Conservation (phyloP, 2,113 vertebrate species). For the Pavo muticus region DNA sequence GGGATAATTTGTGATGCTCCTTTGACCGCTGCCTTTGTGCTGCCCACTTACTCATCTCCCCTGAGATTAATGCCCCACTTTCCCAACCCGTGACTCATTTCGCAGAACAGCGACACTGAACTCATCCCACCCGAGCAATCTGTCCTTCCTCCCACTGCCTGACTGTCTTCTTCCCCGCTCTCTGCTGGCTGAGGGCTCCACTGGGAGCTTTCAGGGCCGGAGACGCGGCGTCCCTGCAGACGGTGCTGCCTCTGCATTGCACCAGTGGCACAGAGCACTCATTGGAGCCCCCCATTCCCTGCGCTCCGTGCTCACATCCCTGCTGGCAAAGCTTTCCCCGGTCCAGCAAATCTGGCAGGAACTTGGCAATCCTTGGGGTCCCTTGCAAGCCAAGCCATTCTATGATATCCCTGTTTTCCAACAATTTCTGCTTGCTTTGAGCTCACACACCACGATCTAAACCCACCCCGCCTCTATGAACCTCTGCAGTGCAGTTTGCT, state of each 20-base stretch:
- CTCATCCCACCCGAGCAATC: slow-evolving; percentile 33
- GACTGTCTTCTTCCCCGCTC: background rate
- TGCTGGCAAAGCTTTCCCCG: background rate
- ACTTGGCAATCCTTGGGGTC: too few relatives aligned
- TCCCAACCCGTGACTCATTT: slow-evolving; percentile 27
- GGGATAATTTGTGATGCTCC: background rate
- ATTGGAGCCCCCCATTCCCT: fast-evolving
- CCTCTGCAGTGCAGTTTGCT: background rate
- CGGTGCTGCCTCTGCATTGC: background rate
- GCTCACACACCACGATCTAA: background rate
- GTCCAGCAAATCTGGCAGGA: too few relatives aligned
- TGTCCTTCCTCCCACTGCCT: slow-evolving; percentile 45
- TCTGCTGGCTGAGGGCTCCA: background rate
- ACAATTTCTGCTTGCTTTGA: background rate
- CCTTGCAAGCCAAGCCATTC: too few relatives aligned
- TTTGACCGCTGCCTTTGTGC: background rate
- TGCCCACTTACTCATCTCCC: slow-evolving; percentile 52
- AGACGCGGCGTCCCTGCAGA: background rate
- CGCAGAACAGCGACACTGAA: background rate
- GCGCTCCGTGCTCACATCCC: background rate
- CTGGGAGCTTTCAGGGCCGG: background rate
- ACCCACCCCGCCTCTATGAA: background rate
- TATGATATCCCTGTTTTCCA: background rate
- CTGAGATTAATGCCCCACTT: slow-evolving; percentile 30
- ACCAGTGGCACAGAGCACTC: background rate